Percentiles rank a stretch among this genome's conserved stretches.
phyloP scores from a whole-genome alignment of 2,888 invertebrate species.

The Cataglyphis albicans region DNA sequence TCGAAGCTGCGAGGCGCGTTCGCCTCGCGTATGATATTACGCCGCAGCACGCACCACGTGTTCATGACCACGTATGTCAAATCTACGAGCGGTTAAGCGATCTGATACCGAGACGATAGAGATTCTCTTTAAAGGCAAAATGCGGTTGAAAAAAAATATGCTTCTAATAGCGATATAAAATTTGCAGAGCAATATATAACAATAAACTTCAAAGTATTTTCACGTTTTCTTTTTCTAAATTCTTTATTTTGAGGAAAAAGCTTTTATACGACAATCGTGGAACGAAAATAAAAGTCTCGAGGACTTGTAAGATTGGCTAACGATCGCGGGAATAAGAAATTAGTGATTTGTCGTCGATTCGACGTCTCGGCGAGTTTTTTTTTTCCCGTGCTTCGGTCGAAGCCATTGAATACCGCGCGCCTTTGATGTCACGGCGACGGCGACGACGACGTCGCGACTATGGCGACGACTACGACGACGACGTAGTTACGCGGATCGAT shows the following conservation, averaged over 20 bases:
- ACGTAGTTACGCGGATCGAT: constrained; percentile 48
- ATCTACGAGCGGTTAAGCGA: background rate
- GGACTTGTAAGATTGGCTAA: constrained; percentile 46
- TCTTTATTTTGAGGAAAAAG: background rate
- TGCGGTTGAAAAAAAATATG: background rate
- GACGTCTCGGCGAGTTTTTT: constrained; percentile 34
- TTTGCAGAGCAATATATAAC: background rate
- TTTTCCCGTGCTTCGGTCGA: constrained; percentile 32
- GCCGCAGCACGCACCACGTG: constrained; percentile 20
- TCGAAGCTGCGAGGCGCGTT: constrained; percentile 22
- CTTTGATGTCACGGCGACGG: constrained; percentile 50
- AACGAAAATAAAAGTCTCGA: background rate
- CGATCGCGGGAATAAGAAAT: constrained; percentile 59
- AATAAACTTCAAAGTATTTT: background rate
- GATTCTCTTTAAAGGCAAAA: background rate
- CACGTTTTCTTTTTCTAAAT: background rate
- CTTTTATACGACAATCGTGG: background rate
- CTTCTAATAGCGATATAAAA: background rate
- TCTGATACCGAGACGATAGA: background rate
- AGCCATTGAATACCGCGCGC: constrained; percentile 46
- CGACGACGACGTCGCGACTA: constrained; percentile 30
- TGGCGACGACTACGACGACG: constrained; percentile 27
- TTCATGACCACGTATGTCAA: background rate
- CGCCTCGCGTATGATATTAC: constrained; percentile 4
- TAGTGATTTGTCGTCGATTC: constrained; percentile 16